phyloP scores from a whole-genome alignment of 2,888 invertebrate species.

The Eurytoma californica region DNA sequence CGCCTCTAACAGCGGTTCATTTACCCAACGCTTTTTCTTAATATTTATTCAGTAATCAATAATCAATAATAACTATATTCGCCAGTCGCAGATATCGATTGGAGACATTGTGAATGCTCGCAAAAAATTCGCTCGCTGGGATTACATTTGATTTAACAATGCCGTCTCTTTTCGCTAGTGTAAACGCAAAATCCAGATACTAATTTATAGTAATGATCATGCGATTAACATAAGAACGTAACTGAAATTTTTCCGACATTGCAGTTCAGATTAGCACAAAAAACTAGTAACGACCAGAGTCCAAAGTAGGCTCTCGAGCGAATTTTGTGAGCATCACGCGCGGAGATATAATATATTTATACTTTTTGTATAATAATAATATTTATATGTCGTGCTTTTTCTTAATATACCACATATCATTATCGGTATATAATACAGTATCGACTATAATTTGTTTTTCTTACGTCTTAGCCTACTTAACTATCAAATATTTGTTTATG shows the following conservation, averaged over 20 bases:
- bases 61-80: conserved; percentile 65
- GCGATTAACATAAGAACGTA: no score
- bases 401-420: conserved; percentile 70
- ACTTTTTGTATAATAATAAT: conserved; percentile 56
- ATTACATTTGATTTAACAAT: no score
- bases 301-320: conserved; percentile 24
- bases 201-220: no score
- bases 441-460: conserved; percentile 68
- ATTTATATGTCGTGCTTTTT: conserved; percentile 59
- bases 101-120: conserved; percentile 47
- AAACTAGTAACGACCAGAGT: conserved; percentile 10
- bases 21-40: conserved; percentile 51
- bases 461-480: conserved; percentile 70
- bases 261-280: neutral
- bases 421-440: conserved; percentile 73
- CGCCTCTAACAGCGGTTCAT: conserved; percentile 41
- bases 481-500: conserved; percentile 69
- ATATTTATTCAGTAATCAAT: conserved; percentile 62
- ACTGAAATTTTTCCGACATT: no score
- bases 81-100: conserved; percentile 54
- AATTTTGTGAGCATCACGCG: conserved; percentile 45
- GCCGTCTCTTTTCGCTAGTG: no score
- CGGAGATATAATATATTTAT: conserved; percentile 57
- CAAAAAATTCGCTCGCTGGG: conserved; percentile 46
- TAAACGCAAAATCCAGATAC: no score